phyloP scores from a whole-genome alignment of 2,888 invertebrate genomes.

The Muscina levida region DNA sequence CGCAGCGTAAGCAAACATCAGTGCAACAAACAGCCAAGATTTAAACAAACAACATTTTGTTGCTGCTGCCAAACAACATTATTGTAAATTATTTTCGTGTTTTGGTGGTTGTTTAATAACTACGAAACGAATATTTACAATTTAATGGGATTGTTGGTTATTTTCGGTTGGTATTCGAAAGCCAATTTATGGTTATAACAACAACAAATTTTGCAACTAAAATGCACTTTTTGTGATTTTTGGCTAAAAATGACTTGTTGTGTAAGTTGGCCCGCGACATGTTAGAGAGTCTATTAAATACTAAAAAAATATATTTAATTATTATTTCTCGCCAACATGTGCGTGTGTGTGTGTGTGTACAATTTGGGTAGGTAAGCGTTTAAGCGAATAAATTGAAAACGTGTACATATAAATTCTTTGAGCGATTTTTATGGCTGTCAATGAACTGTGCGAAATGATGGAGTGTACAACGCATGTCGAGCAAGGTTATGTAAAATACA shows the following conservation, averaged over 20 bases:
- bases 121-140: slow-evolving; percentile 20
- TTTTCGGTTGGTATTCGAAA: background rate
- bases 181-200: slow-evolving; percentile 10
- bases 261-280: background rate
- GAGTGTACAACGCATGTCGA: slow-evolving; percentile 30
- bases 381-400: slow-evolving; percentile 4
- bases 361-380: slow-evolving; percentile 17
- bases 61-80: slow-evolving; percentile 2
- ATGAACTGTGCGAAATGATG: slow-evolving; percentile 43
- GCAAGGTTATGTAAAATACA: slow-evolving; percentile 50
- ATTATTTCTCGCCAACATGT: slow-evolving; percentile 16
- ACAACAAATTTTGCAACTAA: slow-evolving; percentile 17
- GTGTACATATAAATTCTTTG: slow-evolving; percentile 14
- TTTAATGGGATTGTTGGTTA: slow-evolving; percentile 29
- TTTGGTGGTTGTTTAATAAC: slow-evolving; percentile 40
- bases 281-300: slow-evolving; percentile 14
- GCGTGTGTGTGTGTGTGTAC: background rate
- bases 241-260: background rate
- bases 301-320: slow-evolving; percentile 29
- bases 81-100: slow-evolving; percentile 27
- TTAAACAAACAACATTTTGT: slow-evolving; percentile 41
- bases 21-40: background rate
- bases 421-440: slow-evolving; percentile 26
- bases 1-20: background rate
- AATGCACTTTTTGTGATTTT: slow-evolving; percentile 41